These are phyloP conservation scores for Drosophila erecta DNA, from an alignment of 1,140 invertebrate species.

Conservation along the genomic window DNA sequence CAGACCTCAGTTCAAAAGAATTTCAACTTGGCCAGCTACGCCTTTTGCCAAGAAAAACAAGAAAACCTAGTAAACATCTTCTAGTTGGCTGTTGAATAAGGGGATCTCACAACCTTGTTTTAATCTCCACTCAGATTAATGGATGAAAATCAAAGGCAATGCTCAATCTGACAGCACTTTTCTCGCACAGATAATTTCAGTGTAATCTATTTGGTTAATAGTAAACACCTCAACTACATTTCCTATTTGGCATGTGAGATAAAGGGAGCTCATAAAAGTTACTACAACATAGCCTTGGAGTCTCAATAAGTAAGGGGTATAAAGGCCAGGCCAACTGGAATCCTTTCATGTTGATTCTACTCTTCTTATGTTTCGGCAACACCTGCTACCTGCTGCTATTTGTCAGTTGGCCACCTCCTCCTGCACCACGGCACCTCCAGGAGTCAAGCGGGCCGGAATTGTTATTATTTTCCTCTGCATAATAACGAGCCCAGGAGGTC, in stretches of 20 bases:
- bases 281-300: background rate
- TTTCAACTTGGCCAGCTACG: conserved; percentile 13
- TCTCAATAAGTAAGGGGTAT: conserved; percentile 4
- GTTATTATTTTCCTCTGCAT: conserved; percentile 62
- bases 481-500: conserved; percentile 55
- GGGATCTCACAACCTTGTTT: background rate
- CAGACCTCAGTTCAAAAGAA: conserved; percentile 34
- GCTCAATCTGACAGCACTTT: too few relatives aligned
- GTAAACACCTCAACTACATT: background rate
- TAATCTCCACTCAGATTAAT: background rate
- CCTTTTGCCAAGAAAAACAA: conserved; percentile 4
- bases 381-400: conserved; percentile 71
- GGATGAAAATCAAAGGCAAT: background rate
- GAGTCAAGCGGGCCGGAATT: conserved; percentile 4
- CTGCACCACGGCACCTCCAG: background rate
- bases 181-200: too few relatives aligned
- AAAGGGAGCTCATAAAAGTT: background rate
- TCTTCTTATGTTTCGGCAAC: conserved; percentile 43
- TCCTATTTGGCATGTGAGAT: background rate
- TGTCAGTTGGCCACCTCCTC: conserved; percentile 25
- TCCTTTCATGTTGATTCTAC: conserved; percentile 55
- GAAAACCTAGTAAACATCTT: too few relatives aligned
- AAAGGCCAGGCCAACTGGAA: conserved; percentile 20
- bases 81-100: background rate
- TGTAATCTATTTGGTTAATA: too few relatives aligned